Evolutionary conservation across 2,113 vertebrate genomes (phyloP), one percentile per base, ranked within the genome.

Genomic region (Rhinolophus sinicus): DNA sequence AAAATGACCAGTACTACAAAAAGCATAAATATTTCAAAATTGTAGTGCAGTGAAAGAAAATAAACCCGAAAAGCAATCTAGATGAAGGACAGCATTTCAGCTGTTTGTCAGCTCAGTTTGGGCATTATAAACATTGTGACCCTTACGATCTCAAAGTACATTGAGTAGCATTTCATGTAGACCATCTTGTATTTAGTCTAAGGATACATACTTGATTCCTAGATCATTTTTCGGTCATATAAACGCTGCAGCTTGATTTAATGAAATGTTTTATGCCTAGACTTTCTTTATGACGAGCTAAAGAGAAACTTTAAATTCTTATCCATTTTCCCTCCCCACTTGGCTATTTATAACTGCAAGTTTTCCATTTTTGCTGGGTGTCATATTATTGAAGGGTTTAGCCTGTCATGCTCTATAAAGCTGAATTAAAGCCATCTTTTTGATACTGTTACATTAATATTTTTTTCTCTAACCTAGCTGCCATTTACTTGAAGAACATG

Each of bases 401-500:
- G 69, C 24, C 15, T 65, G 70, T 72, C 5, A 1, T 52, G 11
- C 50, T 83, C 40, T 81, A 18, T 64, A 56, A 44, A 90, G 62
- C 73, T 94, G 44, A 86, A 56, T 96, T 81, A 38, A 81, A 97
- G n/a, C 30, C n/a, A 1, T 82, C 38, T 18, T 97, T 97, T 94
- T 44, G 38, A 22, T 35, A 0, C 67, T 96, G 44, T 93, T 82
- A 77, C 16, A 26, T 80, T 70, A 90, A 38, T 6, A 65, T 94
- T 94, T 84, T 89, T 56, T 87, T 52, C 86, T 97, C 56, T 87
- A 94, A 5, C 47, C 54, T 72, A 99, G 99, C 99, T 97, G 99
- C 99, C 89, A 99, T 99, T 98, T 99, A 99, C 98, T 98, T 99
- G 98, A 99, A 99, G 99, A 99, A 99, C 98, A 99, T 99, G 99